Evolutionary conservation across 2,888 invertebrate genomes (phyloP).

Genomic region (Agonopterix heracliana): DNA sequence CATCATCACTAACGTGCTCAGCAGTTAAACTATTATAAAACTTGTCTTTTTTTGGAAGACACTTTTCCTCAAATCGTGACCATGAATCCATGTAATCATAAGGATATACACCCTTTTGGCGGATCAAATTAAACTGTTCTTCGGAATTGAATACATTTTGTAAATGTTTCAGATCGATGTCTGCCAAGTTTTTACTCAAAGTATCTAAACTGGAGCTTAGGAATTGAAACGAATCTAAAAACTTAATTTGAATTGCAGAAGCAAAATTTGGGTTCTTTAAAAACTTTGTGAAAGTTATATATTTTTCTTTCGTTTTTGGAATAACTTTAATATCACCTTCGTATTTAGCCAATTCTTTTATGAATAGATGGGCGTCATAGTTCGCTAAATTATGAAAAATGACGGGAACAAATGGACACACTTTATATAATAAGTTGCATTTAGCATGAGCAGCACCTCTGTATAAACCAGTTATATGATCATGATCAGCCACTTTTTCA

Average conservation of each 20-base stretch:
- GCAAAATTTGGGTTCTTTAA: too few species aligned
- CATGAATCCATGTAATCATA: conserved; percentile 17
- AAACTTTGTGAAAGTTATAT: too few species aligned
- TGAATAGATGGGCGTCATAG: conserved; percentile 20
- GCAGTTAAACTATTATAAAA: conserved; percentile 12
- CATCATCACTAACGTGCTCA: conserved; percentile 7
- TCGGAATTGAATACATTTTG: too few species aligned
- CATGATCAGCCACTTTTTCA: conserved; percentile 2
- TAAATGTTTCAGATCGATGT: too few species aligned
- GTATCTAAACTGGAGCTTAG: conserved; percentile 1
- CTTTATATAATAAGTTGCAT: conserved; percentile 3
- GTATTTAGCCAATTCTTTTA: conserved; percentile 21
- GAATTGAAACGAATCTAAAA: conserved; percentile 9
- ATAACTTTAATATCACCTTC: conserved; percentile 19
- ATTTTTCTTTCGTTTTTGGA: conserved; percentile 27
- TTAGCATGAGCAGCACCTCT: conserved; percentile 2
- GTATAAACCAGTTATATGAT: conserved; percentile 1
- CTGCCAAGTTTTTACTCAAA: not conserved
- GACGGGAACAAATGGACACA: conserved; percentile 1
- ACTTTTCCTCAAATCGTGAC: conserved; percentile 9
- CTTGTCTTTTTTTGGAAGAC: conserved; percentile 10
- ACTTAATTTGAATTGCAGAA: conserved; percentile 5
- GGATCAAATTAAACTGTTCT: too few species aligned
- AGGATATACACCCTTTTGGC: not conserved
- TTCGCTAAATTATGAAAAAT: conserved; percentile 6